Conservation (phyloP, 2,797 vertebrate species). For the Etheostoma perlongum region DNA sequence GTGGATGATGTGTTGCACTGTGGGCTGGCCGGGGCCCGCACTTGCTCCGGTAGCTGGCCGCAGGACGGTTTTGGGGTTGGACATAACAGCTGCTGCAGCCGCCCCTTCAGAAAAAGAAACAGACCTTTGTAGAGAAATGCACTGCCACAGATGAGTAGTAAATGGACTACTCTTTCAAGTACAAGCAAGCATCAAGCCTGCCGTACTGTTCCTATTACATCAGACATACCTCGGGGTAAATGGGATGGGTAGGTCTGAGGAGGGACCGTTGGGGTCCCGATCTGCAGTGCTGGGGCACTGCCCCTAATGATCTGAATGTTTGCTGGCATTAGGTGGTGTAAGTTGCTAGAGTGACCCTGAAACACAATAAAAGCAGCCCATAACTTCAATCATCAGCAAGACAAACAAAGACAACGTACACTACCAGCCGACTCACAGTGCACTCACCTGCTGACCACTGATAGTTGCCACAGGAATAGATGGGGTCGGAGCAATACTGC, state of each 20-base stretch:
- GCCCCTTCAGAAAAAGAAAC: conserved; percentile 85
- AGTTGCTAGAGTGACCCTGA: conserved; percentile 94
- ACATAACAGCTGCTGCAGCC: conserved; percentile 97
- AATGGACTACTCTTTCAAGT: neutral
- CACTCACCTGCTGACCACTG: conserved; percentile 95
- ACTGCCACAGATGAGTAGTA: neutral
- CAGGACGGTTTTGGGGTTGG: conserved; percentile 96
- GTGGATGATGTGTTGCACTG: conserved; percentile 96
- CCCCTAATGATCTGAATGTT: conserved; percentile 97
- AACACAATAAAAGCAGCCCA: conserved; percentile 37
- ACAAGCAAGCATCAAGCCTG: neutral
- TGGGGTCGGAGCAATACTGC: conserved; percentile 91
- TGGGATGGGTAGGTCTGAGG: conserved; percentile 90
- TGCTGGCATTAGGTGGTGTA: conserved; percentile 95
- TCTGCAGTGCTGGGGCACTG: conserved; percentile 90
- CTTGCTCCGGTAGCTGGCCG: conserved; percentile 92
- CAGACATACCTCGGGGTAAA: conserved; percentile 92
- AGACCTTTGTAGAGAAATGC: conserved; percentile 1
- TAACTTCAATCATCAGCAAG: conserved; percentile 17
- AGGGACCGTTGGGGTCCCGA: conserved; percentile 85
- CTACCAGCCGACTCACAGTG: neutral
- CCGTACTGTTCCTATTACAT: neutral
- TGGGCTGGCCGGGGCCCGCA: conserved; percentile 89
- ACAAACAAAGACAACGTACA: conserved; percentile 13
- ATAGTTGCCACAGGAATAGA: conserved; percentile 98